A percentile compares a stretch with the other conserved stretches of the same genome.
Evolutionary conservation across 1,140 invertebrate species (phyloP).

Genomic region (Drosophila eugracilis): DNA sequence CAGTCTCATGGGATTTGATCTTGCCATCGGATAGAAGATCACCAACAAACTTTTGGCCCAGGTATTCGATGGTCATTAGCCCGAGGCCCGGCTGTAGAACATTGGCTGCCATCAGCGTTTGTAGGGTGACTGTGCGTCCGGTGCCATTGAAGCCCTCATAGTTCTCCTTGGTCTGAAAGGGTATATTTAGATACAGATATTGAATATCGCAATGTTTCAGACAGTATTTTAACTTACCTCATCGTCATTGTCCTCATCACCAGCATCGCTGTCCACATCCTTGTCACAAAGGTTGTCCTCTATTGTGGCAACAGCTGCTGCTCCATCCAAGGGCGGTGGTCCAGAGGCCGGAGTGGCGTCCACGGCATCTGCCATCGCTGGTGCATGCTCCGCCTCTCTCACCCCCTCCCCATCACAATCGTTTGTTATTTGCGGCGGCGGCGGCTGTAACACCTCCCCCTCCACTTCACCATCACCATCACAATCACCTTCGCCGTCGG

Average conservation of each 20-base stretch:
- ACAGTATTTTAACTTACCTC: slow-evolving; percentile 67
- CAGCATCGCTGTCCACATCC: slow-evolving; percentile 76
- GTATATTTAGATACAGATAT: no score
- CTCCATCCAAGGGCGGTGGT: slow-evolving; percentile 25
- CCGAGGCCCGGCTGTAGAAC: slow-evolving; percentile 92
- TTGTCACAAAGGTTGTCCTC: slow-evolving; percentile 76
- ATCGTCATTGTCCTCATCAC: slow-evolving; percentile 79
- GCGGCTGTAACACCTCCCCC: slow-evolving; percentile 38
- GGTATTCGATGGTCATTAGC: slow-evolving; percentile 94
- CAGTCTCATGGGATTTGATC: slow-evolving; percentile 94
- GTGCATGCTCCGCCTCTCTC: slow-evolving; percentile 53
- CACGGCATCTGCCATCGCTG: slow-evolving; percentile 37
- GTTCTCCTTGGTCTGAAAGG: slow-evolving; percentile 74
- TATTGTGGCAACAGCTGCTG: slow-evolving; percentile 25
- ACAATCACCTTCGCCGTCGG: slow-evolving; percentile 59
- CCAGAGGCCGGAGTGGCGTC: slow-evolving; percentile 45
- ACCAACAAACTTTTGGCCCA: slow-evolving; percentile 95
- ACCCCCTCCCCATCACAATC: slow-evolving; percentile 49
- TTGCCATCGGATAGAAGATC: slow-evolving; percentile 94
- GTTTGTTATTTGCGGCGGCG: slow-evolving; percentile 69
- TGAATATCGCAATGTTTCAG: no score
- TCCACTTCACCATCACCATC: slow-evolving; percentile 42
- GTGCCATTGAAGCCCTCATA: slow-evolving; percentile 83
- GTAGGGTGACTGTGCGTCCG: slow-evolving; percentile 92
- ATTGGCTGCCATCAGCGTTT: slow-evolving; percentile 92